Evolutionary conservation across 2,797 vertebrate genomes (phyloP).

Genomic region (Myotis findleyi): DNA sequence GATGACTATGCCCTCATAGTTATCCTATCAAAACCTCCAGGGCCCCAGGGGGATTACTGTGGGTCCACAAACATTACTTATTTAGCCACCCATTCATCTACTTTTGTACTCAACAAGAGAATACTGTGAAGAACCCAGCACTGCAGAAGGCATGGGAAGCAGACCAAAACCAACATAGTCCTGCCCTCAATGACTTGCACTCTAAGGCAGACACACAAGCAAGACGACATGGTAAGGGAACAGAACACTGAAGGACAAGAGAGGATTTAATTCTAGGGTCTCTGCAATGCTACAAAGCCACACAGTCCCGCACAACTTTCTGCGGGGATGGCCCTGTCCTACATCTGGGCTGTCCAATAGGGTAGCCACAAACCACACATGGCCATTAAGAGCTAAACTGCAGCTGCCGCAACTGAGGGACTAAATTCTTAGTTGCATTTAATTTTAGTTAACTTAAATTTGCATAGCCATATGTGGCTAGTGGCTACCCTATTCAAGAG

Average conservation of each 20-base stretch:
- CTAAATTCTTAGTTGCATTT: neutral
- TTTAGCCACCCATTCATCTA: neutral
- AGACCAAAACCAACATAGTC: neutral
- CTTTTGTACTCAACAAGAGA: neutral
- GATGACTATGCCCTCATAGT: neutral
- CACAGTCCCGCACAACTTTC: neutral
- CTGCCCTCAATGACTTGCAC: neutral
- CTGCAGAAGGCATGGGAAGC: neutral
- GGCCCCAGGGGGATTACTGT: neutral
- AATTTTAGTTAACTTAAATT: slow-evolving; percentile 46
- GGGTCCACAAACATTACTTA: neutral
- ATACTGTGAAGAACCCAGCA: too few species aligned
- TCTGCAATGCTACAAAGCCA: neutral
- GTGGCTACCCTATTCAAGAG: neutral
- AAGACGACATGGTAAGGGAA: neutral
- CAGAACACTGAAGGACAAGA: neutral
- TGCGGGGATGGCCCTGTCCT: neutral
- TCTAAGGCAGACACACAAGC: neutral
- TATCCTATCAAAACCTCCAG: neutral
- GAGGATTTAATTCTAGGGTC: neutral
- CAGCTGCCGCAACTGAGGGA: neutral
- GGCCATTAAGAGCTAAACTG: neutral
- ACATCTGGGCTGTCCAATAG: neutral
- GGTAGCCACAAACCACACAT: neutral
- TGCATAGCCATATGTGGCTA: neutral